Evolutionary conservation across 2,797 vertebrate species (phyloP).

Genomic region (Onychomys arenicola): DNA sequence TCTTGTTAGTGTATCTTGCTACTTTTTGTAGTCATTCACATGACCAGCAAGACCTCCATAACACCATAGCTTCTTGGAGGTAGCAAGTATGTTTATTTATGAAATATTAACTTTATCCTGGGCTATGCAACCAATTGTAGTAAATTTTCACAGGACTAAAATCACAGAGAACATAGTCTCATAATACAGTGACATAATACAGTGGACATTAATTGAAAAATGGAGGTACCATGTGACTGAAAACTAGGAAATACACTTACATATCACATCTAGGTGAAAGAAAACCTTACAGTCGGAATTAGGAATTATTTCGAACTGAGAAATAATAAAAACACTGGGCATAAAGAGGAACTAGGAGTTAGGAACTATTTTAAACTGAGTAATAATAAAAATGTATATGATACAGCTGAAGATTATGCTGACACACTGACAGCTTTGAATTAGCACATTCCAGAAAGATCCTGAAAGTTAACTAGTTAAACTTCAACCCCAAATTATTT

Average conservation of each 20-base stretch:
- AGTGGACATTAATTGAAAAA: background rate
- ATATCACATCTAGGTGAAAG: background rate
- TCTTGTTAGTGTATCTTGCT: background rate
- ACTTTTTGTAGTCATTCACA: background rate
- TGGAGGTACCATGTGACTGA: background rate
- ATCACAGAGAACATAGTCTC: background rate
- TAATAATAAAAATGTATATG: background rate
- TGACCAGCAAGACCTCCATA: background rate
- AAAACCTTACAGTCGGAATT: background rate
- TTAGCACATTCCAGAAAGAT: background rate
- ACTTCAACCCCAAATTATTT: background rate
- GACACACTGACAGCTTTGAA: background rate
- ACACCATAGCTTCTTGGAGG: background rate
- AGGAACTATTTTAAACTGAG: slow-evolving; percentile 36
- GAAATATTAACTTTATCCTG: background rate
- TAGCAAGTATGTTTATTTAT: background rate
- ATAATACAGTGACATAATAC: background rate
- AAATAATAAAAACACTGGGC: background rate
- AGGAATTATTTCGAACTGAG: slow-evolving; percentile 29
- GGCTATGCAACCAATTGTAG: background rate
- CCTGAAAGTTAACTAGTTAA: background rate
- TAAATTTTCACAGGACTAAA: slow-evolving; percentile 5
- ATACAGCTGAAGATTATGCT: background rate
- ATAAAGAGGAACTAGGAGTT: background rate
- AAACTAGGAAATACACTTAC: background rate